Evolutionary conservation across 1,140 invertebrate species (phyloP), one percentile per base, ranked within the genome.

Genomic region (Nephila pilipes): DNA sequence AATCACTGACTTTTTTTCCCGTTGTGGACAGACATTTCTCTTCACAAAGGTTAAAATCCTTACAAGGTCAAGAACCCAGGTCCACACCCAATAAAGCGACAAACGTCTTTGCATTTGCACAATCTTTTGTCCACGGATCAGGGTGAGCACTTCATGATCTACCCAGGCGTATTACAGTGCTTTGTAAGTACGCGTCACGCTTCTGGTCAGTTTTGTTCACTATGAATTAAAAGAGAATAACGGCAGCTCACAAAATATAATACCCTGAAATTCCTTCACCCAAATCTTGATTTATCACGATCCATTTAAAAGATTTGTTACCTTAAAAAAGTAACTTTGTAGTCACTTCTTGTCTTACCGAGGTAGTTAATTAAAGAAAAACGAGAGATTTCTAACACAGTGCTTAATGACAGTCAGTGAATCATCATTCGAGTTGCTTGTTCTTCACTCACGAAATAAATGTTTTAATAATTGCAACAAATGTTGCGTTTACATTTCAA

Each of bases 11-110:
- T 83, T 58, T 60, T 55, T 90, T 60, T 58, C 75, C 55, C 8
- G 54, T 60, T 60, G 12, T 60, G 79, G 22, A 63, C 75, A 38
- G 54, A 55, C 57, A 90, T 6, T 55, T 6, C 1, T 55, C 38
- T 79, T n/a, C 58, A 29, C n/a, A 20, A 29, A 89, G 87, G 87
- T 90, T 90, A 46, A 58, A 81, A 83, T 81, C 25, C 55, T 60
- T 60, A 20, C 75, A 90, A 81, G 89, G 89, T 90, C 65, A 90
- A 90, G 87, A 90, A 90, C 65, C 87, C 29, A 65, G 12, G n/a
- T 57, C 46, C 22, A 63, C 58, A 55, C 65, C 87, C 20, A 79
- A 55, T 57, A 88, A 69, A 60, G 63, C n/a, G 87, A 88, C 58
- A 88, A 69, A 88, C 63, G 10, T 65, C 32, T 69, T 88, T 88